Evolutionary conservation across 2,113 vertebrate species (phyloP), one percentile per base, ranked within the genome.

Genomic region (Eleginops maclovinus): DNA sequence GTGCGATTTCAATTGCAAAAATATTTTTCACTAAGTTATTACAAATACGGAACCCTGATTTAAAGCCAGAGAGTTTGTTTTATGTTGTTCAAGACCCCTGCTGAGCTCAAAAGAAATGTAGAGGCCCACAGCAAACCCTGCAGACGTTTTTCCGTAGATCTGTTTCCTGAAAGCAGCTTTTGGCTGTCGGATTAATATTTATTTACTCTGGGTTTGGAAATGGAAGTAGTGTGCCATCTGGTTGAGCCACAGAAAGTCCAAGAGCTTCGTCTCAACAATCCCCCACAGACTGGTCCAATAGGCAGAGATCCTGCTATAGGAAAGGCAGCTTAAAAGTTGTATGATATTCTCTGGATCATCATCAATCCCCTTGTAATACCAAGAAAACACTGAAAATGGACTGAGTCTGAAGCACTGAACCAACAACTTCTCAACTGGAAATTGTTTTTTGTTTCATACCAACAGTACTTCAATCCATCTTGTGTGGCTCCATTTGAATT

Each of bases 101-200:
- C 64, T 82, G 72, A 65, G 55, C 50, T 72, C 17, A 24, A 44
- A 60, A 70, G 67, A 64, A 53, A 76, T 9, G 47, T 6, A n/a
- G 47, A 66, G 54, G 40, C 50, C 51, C 53, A 66, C 40, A 49
- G 40, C 47, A 71, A 65, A 60, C 53, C 0, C 51, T 41, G 3
- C 64, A 28, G 61, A 53, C 40, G 3, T 3, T 4, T 51, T 72
- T 84, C 78, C 75, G 74, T 44, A 41, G 63, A 69, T 71, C 50
- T 60, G 53, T 31, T n/a, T 72, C 44, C 56, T 41, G n/a, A 24
- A 74, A 61, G 72, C 77, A 31, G 72, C 21, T 71, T 59, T 65
- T 80, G 83, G 81, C 80, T 17, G 49, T 3, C n/a, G 40, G 43
- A 69, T 86, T 89, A 68, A 82, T 84, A 82, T 88, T 79, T 78